Evolutionary conservation across 1,140 invertebrate genomes (phyloP).

Genomic region (Drosophila pectinifera): DNA sequence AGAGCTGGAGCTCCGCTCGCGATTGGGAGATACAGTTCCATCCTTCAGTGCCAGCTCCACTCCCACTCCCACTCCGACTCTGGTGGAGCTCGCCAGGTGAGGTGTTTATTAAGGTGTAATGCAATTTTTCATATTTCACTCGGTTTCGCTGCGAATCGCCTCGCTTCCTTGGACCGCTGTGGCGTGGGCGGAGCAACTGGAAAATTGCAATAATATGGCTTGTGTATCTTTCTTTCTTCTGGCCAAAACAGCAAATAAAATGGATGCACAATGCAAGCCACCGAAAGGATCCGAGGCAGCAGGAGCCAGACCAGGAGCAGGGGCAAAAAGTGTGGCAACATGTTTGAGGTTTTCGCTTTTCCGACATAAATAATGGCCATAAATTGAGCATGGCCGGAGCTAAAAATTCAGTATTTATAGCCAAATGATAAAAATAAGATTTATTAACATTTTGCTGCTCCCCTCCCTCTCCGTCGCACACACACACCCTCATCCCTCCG

Average conservation of each 20-base stretch:
- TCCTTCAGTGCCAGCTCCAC: constrained; percentile 20
- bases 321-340: constrained; percentile 78
- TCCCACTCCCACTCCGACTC: constrained; percentile 27
- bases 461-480: constrained; percentile 33
- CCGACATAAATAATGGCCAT: constrained; percentile 85
- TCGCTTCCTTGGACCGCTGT: constrained; percentile 25
- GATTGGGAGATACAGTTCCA: constrained; percentile 47
- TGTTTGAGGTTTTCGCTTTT: constrained; percentile 84
- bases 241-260: constrained; percentile 65
- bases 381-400: constrained; percentile 85
- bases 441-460: constrained; percentile 84
- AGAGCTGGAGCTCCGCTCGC: constrained; percentile 37
- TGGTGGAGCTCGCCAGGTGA: constrained; percentile 62
- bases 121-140: constrained; percentile 82
- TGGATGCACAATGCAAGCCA: constrained; percentile 74
- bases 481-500: constrained; percentile 36
- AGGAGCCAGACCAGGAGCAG: constrained; percentile 5
- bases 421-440: constrained; percentile 85
- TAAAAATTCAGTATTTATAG: constrained; percentile 85
- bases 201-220: constrained; percentile 83
- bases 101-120: constrained; percentile 84
- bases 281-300: constrained; percentile 33
- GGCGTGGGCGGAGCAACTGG: constrained; percentile 80
- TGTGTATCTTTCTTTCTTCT: constrained; percentile 64
- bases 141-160: constrained; percentile 37